Base-by-base conservation (phyloP, 2,888 invertebrate genomes). In the Phyto melanocephala region DNA sequence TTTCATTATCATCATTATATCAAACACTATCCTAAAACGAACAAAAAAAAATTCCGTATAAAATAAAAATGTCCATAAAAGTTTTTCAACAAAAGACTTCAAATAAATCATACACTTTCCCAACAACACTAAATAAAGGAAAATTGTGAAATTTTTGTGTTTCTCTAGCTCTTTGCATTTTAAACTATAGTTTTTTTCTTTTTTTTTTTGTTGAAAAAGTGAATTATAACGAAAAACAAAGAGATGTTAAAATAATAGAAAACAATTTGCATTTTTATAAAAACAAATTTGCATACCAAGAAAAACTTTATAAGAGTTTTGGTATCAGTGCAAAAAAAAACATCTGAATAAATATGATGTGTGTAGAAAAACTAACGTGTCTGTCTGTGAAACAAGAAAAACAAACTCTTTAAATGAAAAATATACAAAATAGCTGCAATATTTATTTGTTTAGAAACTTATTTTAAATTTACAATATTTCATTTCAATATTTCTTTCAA, bases 31-130 rank as follows among this genome's bases (percentile, higher is more conserved):
- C 28, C 50, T 60, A 11, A 17, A 22, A 35, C 1, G 20, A 60
- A 50, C 67, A 11, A 67, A 52, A 58, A 20, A 13, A 33, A 15
- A 58, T 28, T 5, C 28, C n/a, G n/a, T n/a, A n/a, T n/a, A 24
- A 60, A 70, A 70, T 58, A 40, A 67, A 42, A 35, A 63, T 60
- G 47, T 40, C 54, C 56, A 70, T 70, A 68, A 67, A 67, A 13
- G 42, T 42, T 42, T 52, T 50, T 37, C 4, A 10, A 54, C 11
- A 52, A 42, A 63, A 63, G 22, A 67, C 10, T 42, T 37, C 50
- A 47, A 45, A 78, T 77, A 72, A 72, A 72, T 72, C 78, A 81
- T 72, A 65, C 58, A 70, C 70, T 77, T 77, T 77, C 67, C 47
- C 62, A 63, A 76, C 45, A 81, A 76, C 45, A 81, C 71, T 5